Evolutionary conservation across 2,113 vertebrate species (phyloP).

Genomic region (Gracilinanus agilis): DNA sequence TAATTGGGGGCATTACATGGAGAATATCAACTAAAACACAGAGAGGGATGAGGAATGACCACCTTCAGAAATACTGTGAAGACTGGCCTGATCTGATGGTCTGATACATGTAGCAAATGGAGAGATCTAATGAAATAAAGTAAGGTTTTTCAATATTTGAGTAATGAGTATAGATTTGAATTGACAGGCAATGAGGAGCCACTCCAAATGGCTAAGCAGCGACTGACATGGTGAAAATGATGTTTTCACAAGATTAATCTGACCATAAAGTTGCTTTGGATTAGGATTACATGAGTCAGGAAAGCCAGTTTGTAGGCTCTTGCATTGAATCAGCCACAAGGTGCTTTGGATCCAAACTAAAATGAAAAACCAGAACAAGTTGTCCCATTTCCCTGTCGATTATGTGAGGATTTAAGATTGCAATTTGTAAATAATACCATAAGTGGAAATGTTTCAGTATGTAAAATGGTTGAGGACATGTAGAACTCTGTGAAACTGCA

Average conservation of each 20-base stretch:
- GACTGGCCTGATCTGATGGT: not conserved
- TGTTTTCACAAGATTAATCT: not conserved
- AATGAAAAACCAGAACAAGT: too few relatives aligned
- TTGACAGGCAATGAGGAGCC: not conserved
- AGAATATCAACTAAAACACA: not conserved
- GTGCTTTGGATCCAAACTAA: too few relatives aligned
- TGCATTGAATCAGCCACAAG: too few relatives aligned
- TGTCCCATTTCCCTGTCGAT: too few relatives aligned
- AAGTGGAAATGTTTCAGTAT: not conserved
- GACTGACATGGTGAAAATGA: not conserved
- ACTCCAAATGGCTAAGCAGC: not conserved
- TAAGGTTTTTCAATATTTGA: not conserved
- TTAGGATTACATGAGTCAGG: not conserved
- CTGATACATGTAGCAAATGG: not conserved
- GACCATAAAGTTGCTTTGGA: not conserved
- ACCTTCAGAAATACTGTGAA: not conserved
- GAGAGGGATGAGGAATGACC: not conserved
- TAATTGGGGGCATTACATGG: not conserved
- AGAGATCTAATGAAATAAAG: not conserved
- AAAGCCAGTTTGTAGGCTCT: not conserved
- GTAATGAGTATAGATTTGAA: not conserved
- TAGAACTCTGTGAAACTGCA: not conserved
- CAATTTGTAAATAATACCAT: not conserved
- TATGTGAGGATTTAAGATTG: too few relatives aligned
- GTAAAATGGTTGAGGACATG: not conserved